Evolutionary conservation across 2,113 vertebrate species (phyloP).

Genomic region (Sinocyclocheilus maitianheensis): DNA sequence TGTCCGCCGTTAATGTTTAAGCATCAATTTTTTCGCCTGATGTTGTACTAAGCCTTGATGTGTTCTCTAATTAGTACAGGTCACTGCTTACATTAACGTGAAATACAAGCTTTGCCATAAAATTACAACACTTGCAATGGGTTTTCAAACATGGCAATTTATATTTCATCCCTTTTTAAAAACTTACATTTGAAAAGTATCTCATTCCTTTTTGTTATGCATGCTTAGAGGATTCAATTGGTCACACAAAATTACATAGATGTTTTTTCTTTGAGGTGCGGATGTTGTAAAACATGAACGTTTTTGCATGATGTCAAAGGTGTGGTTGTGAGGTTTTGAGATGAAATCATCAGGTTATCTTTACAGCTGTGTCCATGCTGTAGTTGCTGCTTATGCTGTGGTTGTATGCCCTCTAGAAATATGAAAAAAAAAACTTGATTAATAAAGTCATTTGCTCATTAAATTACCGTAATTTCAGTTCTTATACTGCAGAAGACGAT

Average conservation of each 20-base stretch:
- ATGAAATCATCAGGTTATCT: slow-evolving; percentile 16
- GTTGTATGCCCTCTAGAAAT: slow-evolving; percentile 53
- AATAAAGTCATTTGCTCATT: slow-evolving; percentile 73
- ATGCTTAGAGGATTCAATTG: slow-evolving; percentile 65
- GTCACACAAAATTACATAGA: slow-evolving; percentile 38
- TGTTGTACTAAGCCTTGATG: slow-evolving; percentile 18
- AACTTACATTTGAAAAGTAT: slow-evolving; percentile 35
- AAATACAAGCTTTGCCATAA: slow-evolving; percentile 34
- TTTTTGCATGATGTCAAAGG: too few species aligned
- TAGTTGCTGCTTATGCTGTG: slow-evolving; percentile 41
- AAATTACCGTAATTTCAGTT: background rate
- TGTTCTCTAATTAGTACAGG: slow-evolving; percentile 27
- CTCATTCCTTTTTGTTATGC: slow-evolving; percentile 63
- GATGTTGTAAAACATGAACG: background rate
- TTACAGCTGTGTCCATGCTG: slow-evolving; percentile 33
- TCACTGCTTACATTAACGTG: slow-evolving; percentile 45
- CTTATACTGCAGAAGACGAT: background rate
- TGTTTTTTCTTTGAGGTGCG: slow-evolving; percentile 12
- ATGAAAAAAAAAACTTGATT: slow-evolving; percentile 65
- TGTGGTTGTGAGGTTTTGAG: slow-evolving; percentile 27
- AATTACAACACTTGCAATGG: slow-evolving; percentile 14
- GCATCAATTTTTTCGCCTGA: background rate
- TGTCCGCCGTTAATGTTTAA: slow-evolving; percentile 87
- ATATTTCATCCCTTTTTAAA: slow-evolving; percentile 51
- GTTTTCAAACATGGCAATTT: slow-evolving; percentile 42